Evolutionary conservation across 1,140 invertebrate species (phyloP).

Genomic region (Latrodectus geometricus): DNA sequence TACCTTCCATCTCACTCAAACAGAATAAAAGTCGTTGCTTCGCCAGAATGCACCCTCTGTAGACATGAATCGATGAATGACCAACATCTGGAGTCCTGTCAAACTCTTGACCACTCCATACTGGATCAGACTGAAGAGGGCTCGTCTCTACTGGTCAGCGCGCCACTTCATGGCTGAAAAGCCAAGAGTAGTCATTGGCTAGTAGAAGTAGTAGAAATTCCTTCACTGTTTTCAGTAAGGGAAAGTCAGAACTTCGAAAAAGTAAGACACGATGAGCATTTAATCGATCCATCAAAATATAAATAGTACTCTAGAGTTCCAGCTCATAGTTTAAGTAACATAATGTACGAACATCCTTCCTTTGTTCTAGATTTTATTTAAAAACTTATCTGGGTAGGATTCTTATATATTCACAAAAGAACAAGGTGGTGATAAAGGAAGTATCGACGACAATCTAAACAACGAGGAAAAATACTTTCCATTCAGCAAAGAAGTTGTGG

Average conservation of each 20-base stretch:
- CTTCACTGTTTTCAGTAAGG: background rate
- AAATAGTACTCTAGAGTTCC: background rate
- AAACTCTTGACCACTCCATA: no score
- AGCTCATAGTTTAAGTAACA: background rate
- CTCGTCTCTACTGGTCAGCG: no score
- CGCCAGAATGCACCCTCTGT: no score
- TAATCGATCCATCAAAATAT: no score
- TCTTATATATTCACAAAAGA: slow-evolving; percentile 6
- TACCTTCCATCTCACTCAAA: no score
- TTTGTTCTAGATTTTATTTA: background rate
- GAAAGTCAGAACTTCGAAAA: background rate
- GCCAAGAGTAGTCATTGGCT: no score
- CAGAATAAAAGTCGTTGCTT: no score
- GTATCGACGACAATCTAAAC: slow-evolving; percentile 5
- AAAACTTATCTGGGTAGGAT: background rate
- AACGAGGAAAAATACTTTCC: slow-evolving; percentile 15
- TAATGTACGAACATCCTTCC: background rate
- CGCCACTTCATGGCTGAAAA: no score
- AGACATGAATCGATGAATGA: no score
- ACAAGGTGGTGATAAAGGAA: background rate
- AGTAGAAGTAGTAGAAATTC: no score
- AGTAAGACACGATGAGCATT: background rate
- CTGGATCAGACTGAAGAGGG: no score
- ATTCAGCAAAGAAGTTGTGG: background rate
- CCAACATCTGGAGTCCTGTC: no score